phyloP scores from a whole-genome alignment of 1,140 invertebrate species.

The Pseudachorutes palmiensis region DNA sequence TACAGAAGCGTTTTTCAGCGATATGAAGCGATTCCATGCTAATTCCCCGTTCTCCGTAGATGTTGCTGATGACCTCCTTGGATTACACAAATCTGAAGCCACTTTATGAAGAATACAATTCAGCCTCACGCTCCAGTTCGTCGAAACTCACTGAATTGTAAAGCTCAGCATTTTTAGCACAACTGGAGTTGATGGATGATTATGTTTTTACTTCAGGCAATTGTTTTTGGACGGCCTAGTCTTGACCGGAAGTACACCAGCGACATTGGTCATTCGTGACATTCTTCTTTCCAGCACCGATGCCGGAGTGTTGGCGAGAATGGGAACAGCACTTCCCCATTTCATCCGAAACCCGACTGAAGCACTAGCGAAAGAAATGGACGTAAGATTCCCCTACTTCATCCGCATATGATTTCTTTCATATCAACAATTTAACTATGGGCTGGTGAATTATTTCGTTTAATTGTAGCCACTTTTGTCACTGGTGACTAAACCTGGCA shows the following conservation, averaged over 20 bases:
- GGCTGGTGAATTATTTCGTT: too few species aligned
- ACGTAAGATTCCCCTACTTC: slow-evolving; percentile 24
- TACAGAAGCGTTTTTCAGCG: background rate
- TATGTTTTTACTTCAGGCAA: slow-evolving; percentile 25
- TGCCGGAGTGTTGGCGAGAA: background rate
- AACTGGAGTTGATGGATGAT: background rate
- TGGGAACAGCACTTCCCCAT: slow-evolving; percentile 24
- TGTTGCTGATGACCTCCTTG: slow-evolving; percentile 26
- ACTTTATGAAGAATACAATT: slow-evolving; percentile 14
- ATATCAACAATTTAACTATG: too few species aligned
- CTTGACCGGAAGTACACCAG: slow-evolving; percentile 24
- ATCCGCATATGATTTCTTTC: too few species aligned
- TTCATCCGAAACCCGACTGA: slow-evolving; percentile 31
- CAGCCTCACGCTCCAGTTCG: background rate
- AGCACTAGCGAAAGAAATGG: slow-evolving; percentile 32
- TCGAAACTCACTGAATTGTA: slow-evolving; percentile 18
- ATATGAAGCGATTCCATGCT: slow-evolving; percentile 22
- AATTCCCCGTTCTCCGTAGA: slow-evolving; percentile 23
- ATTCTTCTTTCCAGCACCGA: slow-evolving; percentile 26
- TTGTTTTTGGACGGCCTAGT: slow-evolving; percentile 33
- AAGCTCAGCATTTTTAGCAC: background rate
- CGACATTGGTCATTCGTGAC: slow-evolving; percentile 28
- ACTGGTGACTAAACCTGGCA: slow-evolving; percentile 8
- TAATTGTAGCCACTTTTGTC: slow-evolving; percentile 29
- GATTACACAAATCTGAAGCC: slow-evolving; percentile 29